Conservation (phyloP, 2,888 invertebrate species). For the Catonia carolina region DNA sequence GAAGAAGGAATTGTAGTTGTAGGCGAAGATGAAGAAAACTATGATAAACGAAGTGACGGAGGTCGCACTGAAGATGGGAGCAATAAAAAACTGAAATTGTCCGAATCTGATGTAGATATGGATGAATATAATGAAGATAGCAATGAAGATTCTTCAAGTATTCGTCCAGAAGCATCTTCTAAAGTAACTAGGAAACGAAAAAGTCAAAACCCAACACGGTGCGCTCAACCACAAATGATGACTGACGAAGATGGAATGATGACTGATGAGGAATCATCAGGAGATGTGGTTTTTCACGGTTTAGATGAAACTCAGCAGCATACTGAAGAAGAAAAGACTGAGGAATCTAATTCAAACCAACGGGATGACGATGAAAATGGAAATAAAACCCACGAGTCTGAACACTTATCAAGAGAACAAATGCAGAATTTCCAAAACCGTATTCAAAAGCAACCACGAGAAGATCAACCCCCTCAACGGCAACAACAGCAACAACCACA, state of each 20-base stretch:
- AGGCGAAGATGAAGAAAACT: slow-evolving; percentile 55
- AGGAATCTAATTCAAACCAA: slow-evolving; percentile 26
- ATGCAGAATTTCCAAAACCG: too few relatives aligned
- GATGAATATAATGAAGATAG: slow-evolving; percentile 58
- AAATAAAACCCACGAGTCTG: neutral
- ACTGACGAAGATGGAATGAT: slow-evolving; percentile 47
- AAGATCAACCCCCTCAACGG: too few relatives aligned
- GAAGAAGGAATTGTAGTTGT: slow-evolving; percentile 69
- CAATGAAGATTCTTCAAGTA: slow-evolving; percentile 54
- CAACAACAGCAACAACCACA: too few relatives aligned
- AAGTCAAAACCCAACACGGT: slow-evolving; percentile 78
- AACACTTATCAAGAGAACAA: neutral
- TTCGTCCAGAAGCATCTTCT: slow-evolving; percentile 45
- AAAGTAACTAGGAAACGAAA: slow-evolving; percentile 79
- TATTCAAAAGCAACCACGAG: too few relatives aligned
- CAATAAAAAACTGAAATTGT: slow-evolving; percentile 53
- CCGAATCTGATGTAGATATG: slow-evolving; percentile 48
- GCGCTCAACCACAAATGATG: slow-evolving; percentile 54
- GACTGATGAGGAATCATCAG: slow-evolving; percentile 56
- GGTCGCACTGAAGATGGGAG: slow-evolving; percentile 35
- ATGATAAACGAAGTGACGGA: slow-evolving; percentile 37
- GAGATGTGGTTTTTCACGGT: slow-evolving; percentile 42
- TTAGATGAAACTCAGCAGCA: slow-evolving; percentile 26
- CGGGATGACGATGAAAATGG: neutral
- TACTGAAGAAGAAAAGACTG: slow-evolving; percentile 26